phyloP scores from a whole-genome alignment of 2,797 vertebrate species.

The Cryptoprocta ferox region DNA sequence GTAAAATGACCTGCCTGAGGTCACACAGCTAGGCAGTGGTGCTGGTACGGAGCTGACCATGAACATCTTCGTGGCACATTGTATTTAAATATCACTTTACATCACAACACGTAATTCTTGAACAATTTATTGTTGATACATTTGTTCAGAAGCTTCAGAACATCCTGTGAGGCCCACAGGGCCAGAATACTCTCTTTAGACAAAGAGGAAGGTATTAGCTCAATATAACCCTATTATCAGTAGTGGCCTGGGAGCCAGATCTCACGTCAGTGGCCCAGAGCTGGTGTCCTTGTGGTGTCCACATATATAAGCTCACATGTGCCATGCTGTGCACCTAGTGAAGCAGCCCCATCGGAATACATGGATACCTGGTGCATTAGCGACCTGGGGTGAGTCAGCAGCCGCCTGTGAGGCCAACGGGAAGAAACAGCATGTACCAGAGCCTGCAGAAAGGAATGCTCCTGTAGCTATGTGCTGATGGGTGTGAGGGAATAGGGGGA shows the following conservation, averaged over 20 bases:
- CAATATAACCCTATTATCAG: neutral
- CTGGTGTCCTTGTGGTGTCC: neutral
- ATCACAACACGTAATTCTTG: neutral
- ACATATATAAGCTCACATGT: neutral
- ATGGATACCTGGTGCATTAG: neutral
- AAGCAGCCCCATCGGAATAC: neutral
- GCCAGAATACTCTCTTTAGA: neutral
- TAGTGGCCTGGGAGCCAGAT: neutral
- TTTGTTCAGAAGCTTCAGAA: slow-evolving; percentile 27
- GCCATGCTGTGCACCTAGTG: neutral
- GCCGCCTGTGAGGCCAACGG: neutral
- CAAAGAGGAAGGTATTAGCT: neutral
- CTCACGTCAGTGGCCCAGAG: neutral
- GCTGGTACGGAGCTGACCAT: neutral
- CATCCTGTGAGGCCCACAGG: neutral
- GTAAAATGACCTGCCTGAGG: neutral
- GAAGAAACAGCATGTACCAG: slow-evolving; percentile 23
- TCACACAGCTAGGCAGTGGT: neutral
- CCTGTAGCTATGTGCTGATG: neutral
- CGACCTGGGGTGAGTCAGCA: slow-evolving; percentile 41
- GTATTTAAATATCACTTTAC: slow-evolving; percentile 28
- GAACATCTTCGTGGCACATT: neutral
- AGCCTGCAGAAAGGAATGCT: slow-evolving; percentile 22
- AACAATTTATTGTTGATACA: neutral
- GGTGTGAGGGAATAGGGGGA: no score